Evolutionary conservation across 2,113 vertebrate genomes (phyloP).

Genomic region (Panthera leo): DNA sequence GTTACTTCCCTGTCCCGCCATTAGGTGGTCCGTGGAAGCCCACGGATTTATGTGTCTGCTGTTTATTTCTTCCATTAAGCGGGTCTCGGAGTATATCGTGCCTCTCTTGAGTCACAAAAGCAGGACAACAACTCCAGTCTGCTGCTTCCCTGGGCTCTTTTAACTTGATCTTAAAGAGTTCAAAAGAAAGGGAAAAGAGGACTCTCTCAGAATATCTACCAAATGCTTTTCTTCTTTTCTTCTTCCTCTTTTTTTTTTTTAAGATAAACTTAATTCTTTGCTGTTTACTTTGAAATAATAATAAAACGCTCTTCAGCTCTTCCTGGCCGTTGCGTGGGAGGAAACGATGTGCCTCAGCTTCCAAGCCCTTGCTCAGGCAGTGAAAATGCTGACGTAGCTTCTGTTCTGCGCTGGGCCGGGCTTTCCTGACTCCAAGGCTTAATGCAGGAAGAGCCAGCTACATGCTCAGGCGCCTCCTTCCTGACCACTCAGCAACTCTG

Average conservation of each 20-base stretch:
- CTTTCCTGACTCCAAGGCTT: background rate
- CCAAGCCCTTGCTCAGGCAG: background rate
- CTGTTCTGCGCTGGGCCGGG: background rate
- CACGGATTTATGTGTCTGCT: background rate
- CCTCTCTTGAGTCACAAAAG: background rate
- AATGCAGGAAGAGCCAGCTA: background rate
- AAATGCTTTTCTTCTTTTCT: background rate
- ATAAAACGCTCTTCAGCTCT: background rate
- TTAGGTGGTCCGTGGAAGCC: background rate
- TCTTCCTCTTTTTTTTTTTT: fast-evolving
- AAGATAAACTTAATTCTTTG: background rate
- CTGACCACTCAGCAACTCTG: background rate
- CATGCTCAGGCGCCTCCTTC: background rate
- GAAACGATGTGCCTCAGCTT: background rate
- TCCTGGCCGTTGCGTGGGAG: background rate
- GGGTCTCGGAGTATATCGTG: background rate
- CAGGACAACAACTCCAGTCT: background rate
- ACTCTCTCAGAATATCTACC: background rate
- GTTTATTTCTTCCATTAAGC: background rate
- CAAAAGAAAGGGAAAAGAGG: background rate
- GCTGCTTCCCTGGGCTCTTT: background rate
- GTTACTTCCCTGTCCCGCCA: fast-evolving
- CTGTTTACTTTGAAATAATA: background rate
- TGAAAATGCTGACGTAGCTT: background rate
- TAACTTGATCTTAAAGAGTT: background rate